Conservation (phyloP, 2,797 vertebrate species). For the Pangasius krempfi region DNA sequence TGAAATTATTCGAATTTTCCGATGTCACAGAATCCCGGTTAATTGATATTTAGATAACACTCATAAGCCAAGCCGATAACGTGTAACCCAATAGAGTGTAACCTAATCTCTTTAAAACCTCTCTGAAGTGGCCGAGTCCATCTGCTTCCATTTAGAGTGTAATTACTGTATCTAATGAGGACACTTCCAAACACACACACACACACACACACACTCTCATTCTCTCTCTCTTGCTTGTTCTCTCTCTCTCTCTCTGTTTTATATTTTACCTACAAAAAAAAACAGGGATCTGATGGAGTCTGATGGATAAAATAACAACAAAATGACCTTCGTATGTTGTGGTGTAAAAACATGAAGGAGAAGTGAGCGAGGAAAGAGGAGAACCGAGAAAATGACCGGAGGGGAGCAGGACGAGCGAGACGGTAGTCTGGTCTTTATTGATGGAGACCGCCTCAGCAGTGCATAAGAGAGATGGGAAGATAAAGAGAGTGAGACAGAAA, state of each 20-base stretch:
- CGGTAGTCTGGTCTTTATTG: slow-evolving; percentile 39
- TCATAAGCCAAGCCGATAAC: not conserved
- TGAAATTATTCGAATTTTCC: not conserved
- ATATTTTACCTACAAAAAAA: not conserved
- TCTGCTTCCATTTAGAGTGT: slow-evolving; percentile 24
- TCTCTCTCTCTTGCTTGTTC: not conserved
- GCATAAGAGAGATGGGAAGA: slow-evolving; percentile 55
- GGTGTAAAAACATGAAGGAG: not conserved
- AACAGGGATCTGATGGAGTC: not conserved
- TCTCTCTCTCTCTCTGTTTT: not conserved
- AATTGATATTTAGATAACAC: slow-evolving; percentile 7
- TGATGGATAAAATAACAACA: not conserved
- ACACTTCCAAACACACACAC: slow-evolving; percentile 4
- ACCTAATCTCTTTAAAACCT: slow-evolving; percentile 13
- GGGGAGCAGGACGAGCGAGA: slow-evolving; percentile 16
- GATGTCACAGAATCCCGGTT: not conserved
- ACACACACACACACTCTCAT: slow-evolving; percentile 1
- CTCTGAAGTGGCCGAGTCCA: slow-evolving; percentile 14
- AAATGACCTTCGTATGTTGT: slow-evolving; percentile 7
- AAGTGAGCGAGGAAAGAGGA: not conserved
- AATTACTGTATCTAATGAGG: slow-evolving; percentile 38
- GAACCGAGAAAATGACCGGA: not conserved
- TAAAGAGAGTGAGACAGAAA: slow-evolving; percentile 41
- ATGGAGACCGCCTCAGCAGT: slow-evolving; percentile 28
- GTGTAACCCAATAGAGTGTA: slow-evolving; percentile 4